A percentile compares a stretch with the other conserved stretches of the same genome.
phyloP scores from a whole-genome alignment of 23 tunicate species.

The Trididemnum clinides region DNA sequence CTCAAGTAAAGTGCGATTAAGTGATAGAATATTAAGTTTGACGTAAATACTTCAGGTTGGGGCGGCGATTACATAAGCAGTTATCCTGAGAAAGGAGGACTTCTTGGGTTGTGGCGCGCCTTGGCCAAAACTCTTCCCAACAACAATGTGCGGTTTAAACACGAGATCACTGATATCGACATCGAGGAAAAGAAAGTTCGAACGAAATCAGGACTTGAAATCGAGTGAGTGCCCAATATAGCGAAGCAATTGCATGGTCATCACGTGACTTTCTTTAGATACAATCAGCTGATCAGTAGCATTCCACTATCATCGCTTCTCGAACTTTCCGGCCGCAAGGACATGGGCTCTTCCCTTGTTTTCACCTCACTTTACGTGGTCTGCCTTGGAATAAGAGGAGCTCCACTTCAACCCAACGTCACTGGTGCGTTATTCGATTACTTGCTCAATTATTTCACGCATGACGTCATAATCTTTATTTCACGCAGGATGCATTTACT shows the following conservation, averaged over 20 bases:
- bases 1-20: too few relatives aligned
- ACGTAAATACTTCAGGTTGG: constrained; percentile 33
- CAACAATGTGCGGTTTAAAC: constrained; percentile 74
- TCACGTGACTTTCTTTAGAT: constrained; percentile 25
- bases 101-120: constrained; percentile 77
- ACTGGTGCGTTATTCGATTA: constrained; percentile 39
- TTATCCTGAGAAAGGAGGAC: constrained; percentile 87
- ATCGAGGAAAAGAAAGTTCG: constrained; percentile 67
- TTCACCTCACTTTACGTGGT: constrained; percentile 76
- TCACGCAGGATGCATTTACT: constrained; percentile 94
- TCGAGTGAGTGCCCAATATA: constrained; percentile 76
- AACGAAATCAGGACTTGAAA: constrained; percentile 84
- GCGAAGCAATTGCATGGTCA: not conserved
- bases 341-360: constrained; percentile 39
- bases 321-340: constrained; percentile 66
- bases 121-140: constrained; percentile 63
- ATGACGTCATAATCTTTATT: not conserved
- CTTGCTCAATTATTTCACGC: not conserved
- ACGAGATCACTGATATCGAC: constrained; percentile 76
- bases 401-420: constrained; percentile 42
- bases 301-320: constrained; percentile 85
- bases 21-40: too few relatives aligned
- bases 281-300: constrained; percentile 74
- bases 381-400: constrained; percentile 92
- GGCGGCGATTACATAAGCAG: not conserved